Base-by-base conservation (phyloP, 53 echinoderm and acorn worm species). In the Echinometra lucunter region DNA sequence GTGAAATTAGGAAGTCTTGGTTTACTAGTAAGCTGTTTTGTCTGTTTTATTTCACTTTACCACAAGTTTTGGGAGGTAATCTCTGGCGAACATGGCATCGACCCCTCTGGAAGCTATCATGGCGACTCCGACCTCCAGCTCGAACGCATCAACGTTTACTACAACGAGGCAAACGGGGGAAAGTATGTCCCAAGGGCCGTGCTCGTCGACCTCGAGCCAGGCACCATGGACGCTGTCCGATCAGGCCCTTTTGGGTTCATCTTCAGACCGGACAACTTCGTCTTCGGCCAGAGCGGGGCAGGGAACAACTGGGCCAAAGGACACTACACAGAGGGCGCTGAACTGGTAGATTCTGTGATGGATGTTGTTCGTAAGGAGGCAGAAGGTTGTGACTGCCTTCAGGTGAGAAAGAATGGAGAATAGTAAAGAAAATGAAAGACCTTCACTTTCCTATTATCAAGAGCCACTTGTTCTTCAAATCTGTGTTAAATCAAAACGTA, bases 261-360 rank as follows among this genome's bases (percentile, higher is more conserved):
- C 95, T 98, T 98, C 91, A 95, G 98, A 95, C 98, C 98, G 40
- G 98, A 98, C 95, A 98, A 98, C 95, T 98, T 98, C 92, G 96
- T 98, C 34, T 98, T 98, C 37, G 98, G 98, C 78, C 98, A 98
- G 97, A 98, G 98, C 23, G 98, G 98, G 37, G 98, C 98, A 89
- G 98, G 98, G 30, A 98, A 98, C 98, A 98, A 98, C 96, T 98
- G 98, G 98, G 98, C 98, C 95, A 98, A 98, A 95, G 98, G 98
- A 94, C 98, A 98, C 94, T 98, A 98, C 95, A 98, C 98, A 89
- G 98, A 98, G 94, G 98, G 98, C 1, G 97, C 98, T 93, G 98
- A 98, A 89, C 97, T 98, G 19, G 96, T 98, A 16, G 98, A 98
- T 87, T 96, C 97, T 44, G 98, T 98, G 27, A 88, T 98, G 4